Evolutionary conservation across 2,888 invertebrate genomes (phyloP).

Genomic region (Troilus luridus): DNA sequence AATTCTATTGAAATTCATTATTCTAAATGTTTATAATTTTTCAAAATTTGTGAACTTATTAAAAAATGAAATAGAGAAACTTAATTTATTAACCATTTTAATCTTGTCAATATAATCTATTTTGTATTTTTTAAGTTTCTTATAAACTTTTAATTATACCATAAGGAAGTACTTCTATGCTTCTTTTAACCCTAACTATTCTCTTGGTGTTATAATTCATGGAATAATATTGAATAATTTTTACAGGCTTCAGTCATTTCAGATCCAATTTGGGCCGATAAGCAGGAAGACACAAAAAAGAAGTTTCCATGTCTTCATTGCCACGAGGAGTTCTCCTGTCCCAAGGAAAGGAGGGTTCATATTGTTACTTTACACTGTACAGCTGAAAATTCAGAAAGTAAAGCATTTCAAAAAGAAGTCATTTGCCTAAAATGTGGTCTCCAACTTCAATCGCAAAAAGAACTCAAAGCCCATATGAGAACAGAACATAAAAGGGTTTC

Average conservation of each 20-base stretch:
- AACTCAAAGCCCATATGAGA: constrained; percentile 61
- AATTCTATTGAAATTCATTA: not conserved
- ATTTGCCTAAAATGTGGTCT: constrained; percentile 64
- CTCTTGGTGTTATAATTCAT: not conserved
- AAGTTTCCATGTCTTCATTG: constrained; percentile 74
- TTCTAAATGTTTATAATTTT: not conserved
- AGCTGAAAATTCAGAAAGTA: constrained; percentile 56
- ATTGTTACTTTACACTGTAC: constrained; percentile 63
- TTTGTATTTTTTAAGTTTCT: not conserved
- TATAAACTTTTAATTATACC: not conserved
- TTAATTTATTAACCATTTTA: not conserved
- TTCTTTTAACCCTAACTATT: not conserved
- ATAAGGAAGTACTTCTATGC: no score
- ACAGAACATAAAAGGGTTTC: constrained; percentile 62
- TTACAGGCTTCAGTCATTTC: constrained; percentile 52
- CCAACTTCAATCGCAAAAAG: constrained; percentile 62
- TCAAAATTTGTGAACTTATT: no score
- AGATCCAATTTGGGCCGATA: constrained; percentile 59
- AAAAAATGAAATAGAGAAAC: not conserved
- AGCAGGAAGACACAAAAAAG: constrained; percentile 52
- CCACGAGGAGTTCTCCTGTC: constrained; percentile 73
- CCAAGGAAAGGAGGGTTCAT: constrained; percentile 78
- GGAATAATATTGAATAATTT: not conserved
- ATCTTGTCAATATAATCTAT: not conserved
- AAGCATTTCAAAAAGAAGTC: constrained; percentile 57